Evolutionary conservation across 2,113 vertebrate species (phyloP), one percentile per base, ranked within the genome.

Genomic region (Scytalopus superciliaris): DNA sequence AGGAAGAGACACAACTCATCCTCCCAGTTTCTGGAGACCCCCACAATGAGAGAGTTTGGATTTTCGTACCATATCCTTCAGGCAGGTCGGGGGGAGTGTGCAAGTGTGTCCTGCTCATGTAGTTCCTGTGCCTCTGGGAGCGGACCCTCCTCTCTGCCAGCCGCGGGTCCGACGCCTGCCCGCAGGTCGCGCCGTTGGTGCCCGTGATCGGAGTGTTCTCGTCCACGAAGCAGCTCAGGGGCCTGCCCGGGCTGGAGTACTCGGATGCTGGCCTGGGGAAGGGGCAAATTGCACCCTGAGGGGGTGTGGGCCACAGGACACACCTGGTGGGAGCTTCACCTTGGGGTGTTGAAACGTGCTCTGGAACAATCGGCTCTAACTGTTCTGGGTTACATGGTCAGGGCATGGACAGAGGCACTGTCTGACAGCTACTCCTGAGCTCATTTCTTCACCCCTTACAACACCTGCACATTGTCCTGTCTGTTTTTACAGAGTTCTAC

Each of bases 51-150:
- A 21, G 9, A 4, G 17, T 4, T 23, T 21, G 27, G 62, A 35
- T n/a, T 70, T 25, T 83, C 98, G 94, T 97, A 99, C 99, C 99
- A 39, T 99, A 99, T 94, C 99, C 99, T 95, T 99, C 99, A 1
- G 99, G 99, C 37, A 99, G 97, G 93, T 99, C 99, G 3, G 99
- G 99, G 28, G 99, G 99, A 25, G 98, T 99, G 89, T 99, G 99
- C 91, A 99, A 98, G 95, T 99, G 99, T 22, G 99, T 99, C 84
- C 99, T 98, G 97, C 99, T 99, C 99, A 99, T 99, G 97, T 99
- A 99, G 98, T 99, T 99, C 64, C 99, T 98, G 96, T 99, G 99
- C 64, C 99, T 97, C 89, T 99, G 99, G 6, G 99, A 99, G 84
- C 99, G 98, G 67, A 99, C 99, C 83, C 99, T 98, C 82, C 99